Evolutionary conservation across 1,140 invertebrate genomes (phyloP).

Genomic region (Camponotus floridanus): DNA sequence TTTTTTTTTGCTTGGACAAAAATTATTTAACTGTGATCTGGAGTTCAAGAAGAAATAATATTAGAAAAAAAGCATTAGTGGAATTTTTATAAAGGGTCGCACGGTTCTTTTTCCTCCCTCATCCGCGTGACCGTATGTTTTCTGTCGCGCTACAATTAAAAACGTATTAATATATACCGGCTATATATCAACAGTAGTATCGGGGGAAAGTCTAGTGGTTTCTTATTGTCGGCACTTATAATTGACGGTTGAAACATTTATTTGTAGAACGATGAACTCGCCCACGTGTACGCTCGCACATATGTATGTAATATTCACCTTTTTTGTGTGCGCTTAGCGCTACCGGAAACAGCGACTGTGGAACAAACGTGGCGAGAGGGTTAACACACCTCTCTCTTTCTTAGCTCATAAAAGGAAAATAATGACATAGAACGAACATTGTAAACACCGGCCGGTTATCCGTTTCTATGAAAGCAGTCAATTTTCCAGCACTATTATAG

Average conservation of each 20-base stretch:
- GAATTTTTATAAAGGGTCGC: conserved; percentile 50
- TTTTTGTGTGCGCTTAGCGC: conserved; percentile 54
- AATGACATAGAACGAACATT: conserved; percentile 45
- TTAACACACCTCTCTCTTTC: conserved; percentile 52
- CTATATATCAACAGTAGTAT: conserved; percentile 17
- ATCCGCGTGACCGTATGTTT: conserved; percentile 61
- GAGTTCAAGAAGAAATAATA: conserved; percentile 10
- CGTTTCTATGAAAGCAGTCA: conserved; percentile 44
- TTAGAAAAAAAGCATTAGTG: conserved; percentile 29
- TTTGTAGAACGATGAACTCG: conserved; percentile 64
- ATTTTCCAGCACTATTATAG: conserved; percentile 32
- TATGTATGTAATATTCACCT: conserved; percentile 59
- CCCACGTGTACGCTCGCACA: conserved; percentile 55
- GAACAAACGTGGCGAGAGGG: conserved; percentile 49
- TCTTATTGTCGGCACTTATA: conserved; percentile 67
- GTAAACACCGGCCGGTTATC: conserved; percentile 22
- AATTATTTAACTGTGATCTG: background rate
- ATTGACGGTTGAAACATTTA: conserved; percentile 69
- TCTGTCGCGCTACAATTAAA: conserved; percentile 75
- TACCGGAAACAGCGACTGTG: conserved; percentile 52
- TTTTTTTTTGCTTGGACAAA: background rate
- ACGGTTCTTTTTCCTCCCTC: conserved; percentile 14
- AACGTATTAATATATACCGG: conserved; percentile 74
- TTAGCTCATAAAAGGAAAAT: conserved; percentile 56
- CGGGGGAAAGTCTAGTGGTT: conserved; percentile 55